Base-by-base conservation (phyloP, 2,888 invertebrate genomes). In the Sarcophaga carnaria region DNA sequence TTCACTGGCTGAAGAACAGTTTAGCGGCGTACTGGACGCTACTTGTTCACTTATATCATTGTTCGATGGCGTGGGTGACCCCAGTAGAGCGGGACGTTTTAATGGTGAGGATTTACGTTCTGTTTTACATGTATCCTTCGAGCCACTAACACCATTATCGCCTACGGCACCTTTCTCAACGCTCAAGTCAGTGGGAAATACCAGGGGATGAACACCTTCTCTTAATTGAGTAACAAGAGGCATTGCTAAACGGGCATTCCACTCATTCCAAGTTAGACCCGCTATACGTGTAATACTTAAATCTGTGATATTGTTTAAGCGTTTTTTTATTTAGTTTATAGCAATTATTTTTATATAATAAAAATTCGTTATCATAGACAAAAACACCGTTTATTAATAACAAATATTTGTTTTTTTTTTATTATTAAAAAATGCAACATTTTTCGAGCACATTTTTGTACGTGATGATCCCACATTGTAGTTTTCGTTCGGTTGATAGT, bases 191-290 rank as follows among this genome's bases (percentile, higher is more conserved):
- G 93, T 93, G 88, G 93, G 93, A 89, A 94, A 94, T 86, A 94
- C 91, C 77, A 94, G 80, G 2, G 93, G 93, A 87, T 93, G 93
- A 64, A 91, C 94, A 91, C 94, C 94, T 90, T 95, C 95, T 70
- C 95, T 94, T 92, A 95, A 93, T 89, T 95, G 93, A 47, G 94
- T 94, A 91, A 95, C 95, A 93, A 96, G 94, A 83, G 96, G 96
- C 94, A 96, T 94, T 90, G 96, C 96, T 93, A 97, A 94, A 90
- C 97, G 94, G 90, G 96, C 95, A 90, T 96, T 96, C 96, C 96
- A 96, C 93, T 95, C 95, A 90, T 95, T 96, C 96, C 96, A 96
- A 92, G 95, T 95, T 93, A 95, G 94, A 91, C 96, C 95, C 94
- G 95, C 94, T 94, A 95, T 94, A 93, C 96, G 94, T 89, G 95